Evolutionary conservation across 2,797 vertebrate species (phyloP).

Genomic region (Microctenopoma stevenorrisi): DNA sequence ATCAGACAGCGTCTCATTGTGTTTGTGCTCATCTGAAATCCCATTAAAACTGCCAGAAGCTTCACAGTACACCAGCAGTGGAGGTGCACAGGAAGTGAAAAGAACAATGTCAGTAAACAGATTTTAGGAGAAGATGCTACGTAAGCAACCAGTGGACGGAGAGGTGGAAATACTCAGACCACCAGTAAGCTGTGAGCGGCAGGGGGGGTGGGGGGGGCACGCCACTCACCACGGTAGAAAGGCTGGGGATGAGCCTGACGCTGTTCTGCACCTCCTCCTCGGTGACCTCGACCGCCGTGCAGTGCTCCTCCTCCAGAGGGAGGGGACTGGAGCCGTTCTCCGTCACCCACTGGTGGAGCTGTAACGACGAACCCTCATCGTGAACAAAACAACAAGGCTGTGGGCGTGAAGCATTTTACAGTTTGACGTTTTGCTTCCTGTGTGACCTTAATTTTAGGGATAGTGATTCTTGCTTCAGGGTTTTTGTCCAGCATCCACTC

Average conservation of each 20-base stretch:
- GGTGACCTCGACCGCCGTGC: conserved; percentile 91
- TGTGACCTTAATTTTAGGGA: conserved; percentile 93
- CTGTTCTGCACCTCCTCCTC: conserved; percentile 97
- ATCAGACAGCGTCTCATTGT: conserved; percentile 19
- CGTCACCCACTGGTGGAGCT: conserved; percentile 93
- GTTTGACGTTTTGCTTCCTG: not conserved
- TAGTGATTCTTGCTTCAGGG: conserved; percentile 89
- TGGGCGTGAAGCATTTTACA: not conserved
- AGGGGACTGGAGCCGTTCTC: conserved; percentile 83
- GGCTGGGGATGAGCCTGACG: conserved; percentile 90
- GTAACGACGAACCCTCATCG: not conserved
- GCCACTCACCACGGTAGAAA: conserved; percentile 91
- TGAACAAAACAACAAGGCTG: not conserved
- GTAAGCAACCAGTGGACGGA: not conserved
- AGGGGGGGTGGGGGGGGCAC: not conserved
- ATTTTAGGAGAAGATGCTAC: not conserved
- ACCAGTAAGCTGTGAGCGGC: not conserved
- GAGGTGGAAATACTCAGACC: not conserved
- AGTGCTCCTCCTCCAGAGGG: conserved; percentile 95
- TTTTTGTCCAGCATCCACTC: conserved; percentile 92
- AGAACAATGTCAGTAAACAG: not conserved
- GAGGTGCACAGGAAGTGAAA: not conserved
- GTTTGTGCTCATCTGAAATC: too few relatives aligned
- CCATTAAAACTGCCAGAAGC: too few relatives aligned
- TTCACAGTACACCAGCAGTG: too few relatives aligned